Evolutionary conservation across 2,797 vertebrate genomes (phyloP), one percentile per base, ranked within the genome.

Genomic region (Crax fasciolata): DNA sequence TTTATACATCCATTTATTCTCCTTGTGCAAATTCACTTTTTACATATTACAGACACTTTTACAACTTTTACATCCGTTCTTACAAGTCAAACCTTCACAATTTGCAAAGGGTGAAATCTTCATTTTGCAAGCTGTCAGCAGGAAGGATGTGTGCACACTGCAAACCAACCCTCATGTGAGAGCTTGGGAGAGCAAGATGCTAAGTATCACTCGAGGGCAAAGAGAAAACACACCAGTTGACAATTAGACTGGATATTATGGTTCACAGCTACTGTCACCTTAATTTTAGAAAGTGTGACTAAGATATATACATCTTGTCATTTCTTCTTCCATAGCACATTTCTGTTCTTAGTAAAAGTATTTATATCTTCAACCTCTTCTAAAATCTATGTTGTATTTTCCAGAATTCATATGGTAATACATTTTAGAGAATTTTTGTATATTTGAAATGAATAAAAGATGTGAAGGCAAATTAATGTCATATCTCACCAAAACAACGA

Each of bases 371-470:
- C 70, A 61, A 9, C 59, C 71, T 39, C 49, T 83, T 93, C 85
- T 88, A 59, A 97, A 90, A 89, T 20, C 9, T 46, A 72, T 17
- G 28, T 13, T 80, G 12, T 27, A 38, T 93, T 96, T 97, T 89
- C 55, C 85, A 75, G 85, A 92, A 95, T 67, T 85, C 61, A 49
- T 52, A 52, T 62, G 30, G 46, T 46, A 76, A 95, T 55, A 44
- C 43, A 12, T 66, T 94, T 91, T 61, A 57, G 48, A 76, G 86
- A 68, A 70, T 68, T 92, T 96, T 76, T 95, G 70, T 58, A 86
- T 82, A 65, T 73, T 73, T 93, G 89, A 88, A 83, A 96, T 94
- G 49, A 96, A 97, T 97, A 97, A 94, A 96, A 95, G 86, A 96
- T 89, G 57, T 62, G 46, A 86, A 87, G 52, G 90, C 63, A 95